These are phyloP conservation scores for Patella vulgata DNA, from an alignment of 1,140 invertebrate species.

Conservation along the genomic window DNA sequence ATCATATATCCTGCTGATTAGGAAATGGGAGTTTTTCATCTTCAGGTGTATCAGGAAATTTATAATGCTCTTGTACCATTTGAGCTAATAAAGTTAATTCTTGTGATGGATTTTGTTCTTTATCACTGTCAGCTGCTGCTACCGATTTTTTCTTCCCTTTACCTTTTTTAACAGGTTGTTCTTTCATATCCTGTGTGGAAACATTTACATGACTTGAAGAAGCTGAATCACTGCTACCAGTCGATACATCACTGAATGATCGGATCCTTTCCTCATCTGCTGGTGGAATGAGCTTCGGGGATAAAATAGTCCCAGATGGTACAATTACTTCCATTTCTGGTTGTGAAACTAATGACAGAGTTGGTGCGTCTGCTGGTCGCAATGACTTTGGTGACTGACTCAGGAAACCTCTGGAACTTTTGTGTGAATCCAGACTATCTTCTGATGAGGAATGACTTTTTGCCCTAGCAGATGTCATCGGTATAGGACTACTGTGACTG, in stretches of 20 bases:
- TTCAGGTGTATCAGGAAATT: constrained; percentile 16
- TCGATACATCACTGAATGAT: no score
- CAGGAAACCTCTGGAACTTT: constrained; percentile 36
- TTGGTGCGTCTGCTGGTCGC: constrained; percentile 48
- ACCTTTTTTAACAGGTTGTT: no score
- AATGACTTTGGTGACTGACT: constrained; percentile 54
- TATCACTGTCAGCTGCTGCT: background rate
- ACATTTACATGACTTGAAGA: constrained; percentile 11
- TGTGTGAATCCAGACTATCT: constrained; percentile 17
- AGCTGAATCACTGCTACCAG: no score
- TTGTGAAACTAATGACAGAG: constrained; percentile 46
- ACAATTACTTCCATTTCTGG: constrained; percentile 20
- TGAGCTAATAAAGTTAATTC: constrained; percentile 60
- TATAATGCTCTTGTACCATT: constrained; percentile 59
- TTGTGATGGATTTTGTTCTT: constrained; percentile 33
- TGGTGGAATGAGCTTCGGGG: constrained; percentile 47
- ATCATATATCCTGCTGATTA: no score
- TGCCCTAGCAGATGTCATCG: constrained; percentile 9
- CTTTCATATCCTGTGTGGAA: background rate
- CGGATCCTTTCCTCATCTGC: constrained; percentile 30
- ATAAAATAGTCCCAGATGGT: constrained; percentile 13
- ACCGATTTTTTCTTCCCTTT: constrained; percentile 17
- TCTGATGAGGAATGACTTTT: constrained; percentile 33
- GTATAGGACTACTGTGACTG: constrained; percentile 44
- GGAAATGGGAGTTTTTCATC: no score